Conservation (phyloP, 2,113 vertebrate species). For the Pithys albifrons region DNA sequence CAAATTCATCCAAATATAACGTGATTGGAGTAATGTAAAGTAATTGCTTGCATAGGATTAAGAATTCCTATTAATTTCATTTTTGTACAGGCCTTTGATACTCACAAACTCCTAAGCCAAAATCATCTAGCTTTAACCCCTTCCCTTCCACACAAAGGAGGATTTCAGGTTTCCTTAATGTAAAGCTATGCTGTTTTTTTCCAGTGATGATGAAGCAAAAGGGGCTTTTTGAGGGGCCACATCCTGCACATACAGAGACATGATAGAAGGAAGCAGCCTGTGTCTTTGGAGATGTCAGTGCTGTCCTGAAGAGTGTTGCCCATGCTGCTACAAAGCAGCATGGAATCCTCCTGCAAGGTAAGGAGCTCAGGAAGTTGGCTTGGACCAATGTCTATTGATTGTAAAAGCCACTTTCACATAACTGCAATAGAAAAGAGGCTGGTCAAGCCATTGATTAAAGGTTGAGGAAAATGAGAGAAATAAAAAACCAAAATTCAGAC, state of each 20-base stretch:
- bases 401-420: not conserved
- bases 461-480: not conserved
- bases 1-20: not conserved
- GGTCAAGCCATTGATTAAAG: not conserved
- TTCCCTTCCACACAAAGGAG: not conserved
- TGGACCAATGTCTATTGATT: not conserved
- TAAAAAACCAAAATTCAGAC: not conserved
- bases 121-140: not conserved
- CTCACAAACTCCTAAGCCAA: not conserved
- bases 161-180: not conserved
- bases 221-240: not conserved
- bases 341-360: not conserved
- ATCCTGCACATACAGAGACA: rapidly evolving
- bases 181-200: not conserved
- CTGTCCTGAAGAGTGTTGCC: not conserved
- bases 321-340: not conserved
- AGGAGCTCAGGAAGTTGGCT: not conserved
- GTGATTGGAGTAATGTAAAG: not conserved
- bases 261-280: not conserved
- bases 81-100: not conserved
- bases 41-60: not conserved
- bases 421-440: not conserved
- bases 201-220: not conserved
- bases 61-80: not conserved
- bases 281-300: not conserved